Conservation (phyloP, 2,888 invertebrate species). For the Rhingia rostrata region DNA sequence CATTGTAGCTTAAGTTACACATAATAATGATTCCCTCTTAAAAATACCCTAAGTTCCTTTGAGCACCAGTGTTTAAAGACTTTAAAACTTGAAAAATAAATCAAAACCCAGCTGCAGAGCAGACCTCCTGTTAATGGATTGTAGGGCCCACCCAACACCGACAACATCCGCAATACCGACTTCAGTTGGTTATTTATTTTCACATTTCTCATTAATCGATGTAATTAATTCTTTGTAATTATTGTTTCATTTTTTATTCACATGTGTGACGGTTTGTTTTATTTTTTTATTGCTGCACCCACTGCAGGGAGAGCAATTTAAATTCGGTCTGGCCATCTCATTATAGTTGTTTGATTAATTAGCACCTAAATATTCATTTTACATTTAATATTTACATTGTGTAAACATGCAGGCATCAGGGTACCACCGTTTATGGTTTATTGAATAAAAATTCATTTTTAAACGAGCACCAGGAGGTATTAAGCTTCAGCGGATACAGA, state of each 20-base stretch:
- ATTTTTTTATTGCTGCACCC: constrained; percentile 1
- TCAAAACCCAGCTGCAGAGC: too few species aligned
- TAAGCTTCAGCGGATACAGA: background rate
- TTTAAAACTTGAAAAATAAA: too few species aligned
- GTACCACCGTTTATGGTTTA: background rate
- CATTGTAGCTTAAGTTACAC: too few species aligned
- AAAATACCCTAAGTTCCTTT: too few species aligned
- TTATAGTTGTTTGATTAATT: constrained; percentile 67
- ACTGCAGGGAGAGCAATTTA: constrained; percentile 56
- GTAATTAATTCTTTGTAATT: constrained; percentile 64
- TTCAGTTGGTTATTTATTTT: constrained; percentile 39
- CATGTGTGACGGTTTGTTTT: background rate
- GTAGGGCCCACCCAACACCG: too few species aligned
- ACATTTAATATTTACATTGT: constrained; percentile 16
- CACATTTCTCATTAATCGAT: constrained; percentile 41
- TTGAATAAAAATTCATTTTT: constrained; percentile 40
- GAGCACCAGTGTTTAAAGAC: too few species aligned
- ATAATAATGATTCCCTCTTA: too few species aligned
- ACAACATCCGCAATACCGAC: background rate
- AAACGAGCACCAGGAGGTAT: background rate
- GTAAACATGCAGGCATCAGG: background rate
- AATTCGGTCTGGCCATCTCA: constrained; percentile 48
- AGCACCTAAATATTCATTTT: constrained; percentile 46
- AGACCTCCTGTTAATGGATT: too few species aligned
- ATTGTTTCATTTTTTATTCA: constrained; percentile 23